A percentile compares a stretch with the other conserved stretches of the same genome.
These are phyloP conservation scores for Napeogenes sylphis DNA, from an alignment of 2,888 invertebrate species.

Conservation along the genomic window DNA sequence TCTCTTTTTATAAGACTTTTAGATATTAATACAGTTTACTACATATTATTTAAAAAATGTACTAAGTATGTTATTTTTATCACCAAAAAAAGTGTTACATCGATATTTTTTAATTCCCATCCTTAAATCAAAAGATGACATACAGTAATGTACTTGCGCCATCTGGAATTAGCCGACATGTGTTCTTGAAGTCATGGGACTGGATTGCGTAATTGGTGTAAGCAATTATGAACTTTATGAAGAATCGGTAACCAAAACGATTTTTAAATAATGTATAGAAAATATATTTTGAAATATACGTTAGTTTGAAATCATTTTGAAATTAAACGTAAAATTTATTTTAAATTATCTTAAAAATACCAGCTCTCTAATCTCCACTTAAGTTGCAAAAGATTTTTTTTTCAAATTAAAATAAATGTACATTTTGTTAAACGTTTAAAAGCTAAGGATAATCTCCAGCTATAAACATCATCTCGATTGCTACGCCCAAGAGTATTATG, in stretches of 20 bases:
- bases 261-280: background rate
- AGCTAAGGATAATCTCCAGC: slow-evolving; percentile 40
- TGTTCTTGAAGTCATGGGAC: slow-evolving; percentile 25
- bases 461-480: slow-evolving; percentile 50
- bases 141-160: slow-evolving; percentile 70
- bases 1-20: too few relatives aligned
- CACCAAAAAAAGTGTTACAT: slow-evolving; percentile 17
- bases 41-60: too few relatives aligned
- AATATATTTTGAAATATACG: background rate
- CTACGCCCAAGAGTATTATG: slow-evolving; percentile 39
- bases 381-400: background rate
- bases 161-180: slow-evolving; percentile 44
- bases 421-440: slow-evolving; percentile 2
- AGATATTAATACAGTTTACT: too few relatives aligned
- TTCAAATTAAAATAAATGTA: slow-evolving; percentile 7
- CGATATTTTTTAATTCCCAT: slow-evolving; percentile 34
- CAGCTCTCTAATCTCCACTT: background rate
- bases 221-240: slow-evolving; percentile 11
- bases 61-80: too few relatives aligned
- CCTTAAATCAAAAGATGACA: slow-evolving; percentile 60
- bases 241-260: background rate
- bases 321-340: background rate
- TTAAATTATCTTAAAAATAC: slow-evolving; percentile 2
- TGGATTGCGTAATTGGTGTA: slow-evolving; percentile 14
- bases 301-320: background rate